Evolutionary conservation across 2,113 vertebrate species (phyloP), one percentile per base, ranked within the genome.

Genomic region (Struthidea cinerea): DNA sequence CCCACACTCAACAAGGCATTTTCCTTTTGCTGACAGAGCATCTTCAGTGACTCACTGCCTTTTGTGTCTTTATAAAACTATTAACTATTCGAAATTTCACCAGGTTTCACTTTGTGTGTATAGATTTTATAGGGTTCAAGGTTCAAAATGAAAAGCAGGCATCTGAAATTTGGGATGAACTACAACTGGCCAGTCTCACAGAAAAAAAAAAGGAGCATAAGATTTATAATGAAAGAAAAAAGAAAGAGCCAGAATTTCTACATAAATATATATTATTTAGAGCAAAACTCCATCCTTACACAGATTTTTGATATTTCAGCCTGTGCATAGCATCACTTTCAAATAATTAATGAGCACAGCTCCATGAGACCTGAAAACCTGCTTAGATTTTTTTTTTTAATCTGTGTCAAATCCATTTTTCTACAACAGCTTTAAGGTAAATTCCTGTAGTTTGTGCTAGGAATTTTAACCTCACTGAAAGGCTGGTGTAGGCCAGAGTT

Each of bases 381-480:
- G 35, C 90, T 97, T 94, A 96, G 82, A 60, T 55, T 33, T 79
- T 65, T 76, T 89, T 89, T 89, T 39, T 81, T 20, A 10, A 90
- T 87, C 79, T 90, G 5, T 55, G 23, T 65, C 70, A 97, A 97
- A 97, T 96, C 64, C 35, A 44, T 96, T 97, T 96, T 91, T 81
- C 77, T 82, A 93, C 92, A 96, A 93, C 84, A 97, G 90, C 96
- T 98, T 98, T 97, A 86, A 96, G 93, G 94, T 93, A 96, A 98
- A 97, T 98, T 97, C 97, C 92, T 94, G 74, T 52, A 75, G 91
- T 94, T 97, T 97, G 93, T 96, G 85, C 93, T 94, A 92, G 97
- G 96, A 95, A 97, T 97, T 97, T 98, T 95, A 98, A 98, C 97
- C 56, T 95, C 94, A 47, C 47, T 35, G 87, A 97, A 95, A 95